phyloP scores from a whole-genome alignment of 92 coral and sea anemone species.

The Plumapathes pennacea region DNA sequence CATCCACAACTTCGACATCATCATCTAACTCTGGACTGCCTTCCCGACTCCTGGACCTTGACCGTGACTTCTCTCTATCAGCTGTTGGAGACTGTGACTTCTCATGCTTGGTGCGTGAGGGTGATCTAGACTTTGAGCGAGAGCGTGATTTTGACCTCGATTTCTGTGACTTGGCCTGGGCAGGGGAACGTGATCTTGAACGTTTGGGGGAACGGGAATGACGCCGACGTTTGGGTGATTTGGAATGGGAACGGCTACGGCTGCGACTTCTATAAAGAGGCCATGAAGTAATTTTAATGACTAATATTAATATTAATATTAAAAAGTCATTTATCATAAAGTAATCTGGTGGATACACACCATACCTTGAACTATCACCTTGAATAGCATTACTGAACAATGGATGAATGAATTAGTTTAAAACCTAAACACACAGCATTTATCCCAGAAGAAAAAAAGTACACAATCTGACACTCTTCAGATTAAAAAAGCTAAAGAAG shows the following conservation, averaged over 20 bases:
- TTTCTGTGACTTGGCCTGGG: conserved; percentile 70
- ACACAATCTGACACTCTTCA: too few species aligned
- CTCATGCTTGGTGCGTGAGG: conserved; percentile 18
- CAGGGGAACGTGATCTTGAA: conserved; percentile 52
- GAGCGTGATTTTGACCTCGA: conserved; percentile 68
- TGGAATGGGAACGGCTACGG: conserved; percentile 79
- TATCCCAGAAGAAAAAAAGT: too few species aligned
- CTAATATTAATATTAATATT: too few species aligned
- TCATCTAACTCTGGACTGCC: conserved; percentile 23
- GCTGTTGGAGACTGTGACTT: conserved; percentile 77
- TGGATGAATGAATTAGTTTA: background rate
- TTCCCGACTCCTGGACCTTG: conserved; percentile 35
- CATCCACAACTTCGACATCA: conserved; percentile 63
- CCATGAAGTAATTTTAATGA: too few species aligned
- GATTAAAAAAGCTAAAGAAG: too few species aligned
- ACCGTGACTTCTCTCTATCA: conserved; percentile 59
- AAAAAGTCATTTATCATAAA: too few species aligned
- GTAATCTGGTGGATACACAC: too few species aligned
- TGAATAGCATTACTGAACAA: too few species aligned
- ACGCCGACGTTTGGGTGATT: conserved; percentile 91
- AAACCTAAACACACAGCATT: too few species aligned
- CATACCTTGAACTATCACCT: too few species aligned
- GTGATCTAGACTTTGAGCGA: conserved; percentile 44
- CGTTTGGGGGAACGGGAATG: conserved; percentile 57
- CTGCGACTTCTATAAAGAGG: conserved; percentile 66